phyloP scores from a whole-genome alignment of 2,113 vertebrate genomes.

The Hystrix cristata region DNA sequence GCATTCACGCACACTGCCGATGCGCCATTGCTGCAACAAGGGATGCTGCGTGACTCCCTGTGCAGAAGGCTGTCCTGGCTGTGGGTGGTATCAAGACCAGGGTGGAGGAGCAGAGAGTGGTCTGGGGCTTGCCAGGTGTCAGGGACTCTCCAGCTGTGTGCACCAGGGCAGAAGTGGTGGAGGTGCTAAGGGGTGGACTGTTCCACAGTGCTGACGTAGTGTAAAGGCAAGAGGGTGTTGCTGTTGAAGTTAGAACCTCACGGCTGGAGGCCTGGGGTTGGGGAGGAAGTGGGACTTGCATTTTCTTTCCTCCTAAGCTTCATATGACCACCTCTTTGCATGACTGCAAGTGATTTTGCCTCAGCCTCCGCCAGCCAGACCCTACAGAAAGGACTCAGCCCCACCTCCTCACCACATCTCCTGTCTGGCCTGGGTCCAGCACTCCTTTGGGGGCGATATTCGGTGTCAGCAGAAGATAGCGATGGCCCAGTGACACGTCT shows the following conservation, averaged over 20 bases:
- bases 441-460: neutral
- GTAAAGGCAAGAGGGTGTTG: neutral
- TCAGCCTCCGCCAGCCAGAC: neutral
- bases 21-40: neutral
- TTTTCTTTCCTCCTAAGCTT: neutral
- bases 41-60: neutral
- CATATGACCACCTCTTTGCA: neutral
- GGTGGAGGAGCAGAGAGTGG: too few species aligned
- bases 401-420: neutral
- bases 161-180: neutral
- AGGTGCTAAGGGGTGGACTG: neutral
- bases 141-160: too few species aligned
- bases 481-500: conserved; percentile 12
- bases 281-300: neutral
- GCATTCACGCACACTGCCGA: neutral
- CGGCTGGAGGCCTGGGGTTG: neutral
- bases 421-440: neutral
- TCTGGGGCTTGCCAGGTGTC: neutral
- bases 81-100: neutral
- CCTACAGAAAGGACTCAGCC: neutral
- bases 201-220: neutral
- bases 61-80: neutral
- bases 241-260: neutral
- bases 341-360: neutral
- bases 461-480: conserved; percentile 58